A percentile compares a stretch with the other conserved stretches of the same genome.
These are phyloP conservation scores for Drosophila demipolita DNA, from an alignment of 2,888 invertebrate species.

Conservation along the genomic window DNA sequence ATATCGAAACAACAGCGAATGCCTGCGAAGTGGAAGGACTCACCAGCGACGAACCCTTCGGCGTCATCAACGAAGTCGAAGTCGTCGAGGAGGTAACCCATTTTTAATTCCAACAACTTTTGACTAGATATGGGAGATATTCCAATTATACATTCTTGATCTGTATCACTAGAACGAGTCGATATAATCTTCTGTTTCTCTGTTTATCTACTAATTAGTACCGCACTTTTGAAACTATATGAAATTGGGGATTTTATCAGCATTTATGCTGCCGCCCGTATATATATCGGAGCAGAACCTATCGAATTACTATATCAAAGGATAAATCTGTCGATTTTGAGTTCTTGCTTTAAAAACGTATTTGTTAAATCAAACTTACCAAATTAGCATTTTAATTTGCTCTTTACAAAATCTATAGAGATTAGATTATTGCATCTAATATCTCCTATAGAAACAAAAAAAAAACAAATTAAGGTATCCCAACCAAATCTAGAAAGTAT, in stretches of 20 bases:
- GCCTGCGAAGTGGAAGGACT: slow-evolving; percentile 67
- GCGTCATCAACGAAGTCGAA: slow-evolving; percentile 74
- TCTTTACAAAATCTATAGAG: neutral
- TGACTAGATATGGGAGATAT: neutral
- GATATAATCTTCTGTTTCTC: neutral
- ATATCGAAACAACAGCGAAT: slow-evolving; percentile 60
- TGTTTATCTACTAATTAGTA: neutral
- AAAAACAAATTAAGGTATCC: too few relatives aligned
- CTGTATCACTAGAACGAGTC: neutral
- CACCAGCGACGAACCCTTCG: slow-evolving; percentile 53
- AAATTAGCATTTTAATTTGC: neutral
- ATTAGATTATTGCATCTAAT: neutral
- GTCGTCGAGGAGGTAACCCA: slow-evolving; percentile 78
- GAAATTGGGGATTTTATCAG: neutral
- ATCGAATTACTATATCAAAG: neutral
- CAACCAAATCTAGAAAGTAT: neutral
- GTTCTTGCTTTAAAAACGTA: neutral
- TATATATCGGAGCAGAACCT: neutral
- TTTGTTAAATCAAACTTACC: neutral
- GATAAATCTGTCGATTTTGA: neutral
- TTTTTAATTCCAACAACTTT: neutral
- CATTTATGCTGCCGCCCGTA: neutral
- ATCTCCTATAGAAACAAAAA: neutral
- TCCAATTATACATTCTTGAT: neutral
- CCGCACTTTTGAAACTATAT: neutral